Conservation (phyloP, 2,113 vertebrate genomes). For the Proteles cristata region DNA sequence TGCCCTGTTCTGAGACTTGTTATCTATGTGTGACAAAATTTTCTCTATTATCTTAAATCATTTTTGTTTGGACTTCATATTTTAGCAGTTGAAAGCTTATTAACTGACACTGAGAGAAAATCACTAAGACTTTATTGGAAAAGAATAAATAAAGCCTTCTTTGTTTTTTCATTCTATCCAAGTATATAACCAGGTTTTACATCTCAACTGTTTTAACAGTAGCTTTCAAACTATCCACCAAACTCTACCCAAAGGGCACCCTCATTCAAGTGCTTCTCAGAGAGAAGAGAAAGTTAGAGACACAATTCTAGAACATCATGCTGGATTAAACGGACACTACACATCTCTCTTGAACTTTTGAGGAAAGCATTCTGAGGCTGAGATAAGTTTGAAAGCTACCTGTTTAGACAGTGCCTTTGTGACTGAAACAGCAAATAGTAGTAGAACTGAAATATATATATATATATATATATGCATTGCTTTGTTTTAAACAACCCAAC, state of each 20-base stretch:
- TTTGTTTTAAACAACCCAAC: background rate
- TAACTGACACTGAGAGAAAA: conserved; percentile 18
- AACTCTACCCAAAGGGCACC: background rate
- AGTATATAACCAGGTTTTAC: background rate
- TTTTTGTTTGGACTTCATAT: background rate
- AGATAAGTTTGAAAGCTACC: background rate
- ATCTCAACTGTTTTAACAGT: background rate
- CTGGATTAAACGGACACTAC: background rate
- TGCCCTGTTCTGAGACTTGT: background rate
- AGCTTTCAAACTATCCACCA: background rate
- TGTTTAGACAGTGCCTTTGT: background rate
- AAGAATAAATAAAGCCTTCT: background rate
- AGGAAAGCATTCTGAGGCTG: background rate
- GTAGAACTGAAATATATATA: background rate
- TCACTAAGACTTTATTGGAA: background rate
- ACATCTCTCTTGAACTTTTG: background rate
- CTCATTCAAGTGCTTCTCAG: background rate
- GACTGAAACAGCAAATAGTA: background rate
- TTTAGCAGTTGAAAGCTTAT: background rate
- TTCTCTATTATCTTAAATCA: background rate
- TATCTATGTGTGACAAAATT: background rate
- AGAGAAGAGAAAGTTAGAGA: background rate
- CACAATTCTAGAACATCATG: background rate
- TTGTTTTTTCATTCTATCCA: background rate
- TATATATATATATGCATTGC: too few species aligned